Evolutionary conservation across 2,113 vertebrate genomes (phyloP), one percentile per base, ranked within the genome.

Genomic region (Pionites leucogaster): DNA sequence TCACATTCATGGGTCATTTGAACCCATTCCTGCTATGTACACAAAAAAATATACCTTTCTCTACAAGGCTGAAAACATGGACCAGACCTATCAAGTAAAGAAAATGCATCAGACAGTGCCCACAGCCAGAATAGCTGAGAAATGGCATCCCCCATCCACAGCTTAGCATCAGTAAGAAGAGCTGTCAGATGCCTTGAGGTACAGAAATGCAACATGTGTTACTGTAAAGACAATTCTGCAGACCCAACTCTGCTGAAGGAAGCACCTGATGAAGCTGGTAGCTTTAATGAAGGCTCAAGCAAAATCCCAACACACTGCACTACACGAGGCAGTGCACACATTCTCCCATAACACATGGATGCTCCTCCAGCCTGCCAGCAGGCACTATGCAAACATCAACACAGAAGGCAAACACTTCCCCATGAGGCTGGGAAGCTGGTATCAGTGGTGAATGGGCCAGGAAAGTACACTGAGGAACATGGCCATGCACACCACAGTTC

Each of bases 281-380:
- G 39, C 35, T 86, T 44, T 68, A 67, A 41, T 2, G 39, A 82
- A 87, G 46, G n/a, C 29, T 63, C 22, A 67, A 63, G 52, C 39
- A 76, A 23, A 13, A 13, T 20, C 50, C 82, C 35, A 88, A 71
- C 0, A 2, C 31, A 76, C 44, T 68, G 86, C 27, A 68, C 22
- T 76, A 46, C 8, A 13, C n/a, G 44, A n/a, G 59, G 52, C 47
- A 59, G 76, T 1, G 6, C 84, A 86, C 62, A 79, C 39, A 19
- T 29, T 42, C 20, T 72, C 39, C 13, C 0, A 4, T 4, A 10
- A 70, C 77, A 74, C 0, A 0, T 2, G 14, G 44, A 8, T 67
- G 64, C 50, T 86, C 42, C 42, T 63, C 42, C 23, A 22, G 52
- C 29, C 63, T 79, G 74, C 25, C 59, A 39, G 17, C 39, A 76